These are phyloP conservation scores for Miichthys miiuy DNA, from an alignment of 2,797 vertebrate genomes.

Conservation along the genomic window DNA sequence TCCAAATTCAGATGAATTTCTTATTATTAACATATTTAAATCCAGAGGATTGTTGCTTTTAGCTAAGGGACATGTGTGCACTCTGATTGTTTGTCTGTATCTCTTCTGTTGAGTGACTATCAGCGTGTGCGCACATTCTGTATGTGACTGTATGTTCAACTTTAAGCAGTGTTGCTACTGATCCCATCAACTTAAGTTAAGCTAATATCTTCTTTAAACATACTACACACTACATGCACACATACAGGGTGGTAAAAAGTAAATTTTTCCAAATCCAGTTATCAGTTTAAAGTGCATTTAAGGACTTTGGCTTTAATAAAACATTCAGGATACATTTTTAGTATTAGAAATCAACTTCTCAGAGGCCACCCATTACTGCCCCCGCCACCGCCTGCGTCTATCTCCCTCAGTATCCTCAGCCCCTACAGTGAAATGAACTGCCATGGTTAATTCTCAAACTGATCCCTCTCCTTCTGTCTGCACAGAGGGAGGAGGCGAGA, in stretches of 20 bases:
- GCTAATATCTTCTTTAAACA: background rate
- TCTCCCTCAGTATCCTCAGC: constrained; percentile 64
- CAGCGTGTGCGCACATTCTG: background rate
- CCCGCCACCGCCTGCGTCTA: constrained; percentile 18
- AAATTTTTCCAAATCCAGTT: background rate
- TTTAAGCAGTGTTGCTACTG: background rate
- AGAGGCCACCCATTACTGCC: constrained; percentile 35
- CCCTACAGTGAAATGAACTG: constrained; percentile 82
- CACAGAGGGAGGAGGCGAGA: constrained; percentile 61
- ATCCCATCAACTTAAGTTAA: background rate
- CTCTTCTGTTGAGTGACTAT: background rate
- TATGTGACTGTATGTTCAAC: too few species aligned
- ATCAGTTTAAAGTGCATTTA: constrained; percentile 29
- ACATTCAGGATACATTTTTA: constrained; percentile 46
- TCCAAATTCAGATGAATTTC: background rate
- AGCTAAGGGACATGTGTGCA: background rate
- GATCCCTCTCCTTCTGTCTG: constrained; percentile 83
- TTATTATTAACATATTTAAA: background rate
- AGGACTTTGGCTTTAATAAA: constrained; percentile 9
- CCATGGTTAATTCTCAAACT: constrained; percentile 83
- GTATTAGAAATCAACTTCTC: constrained; percentile 58
- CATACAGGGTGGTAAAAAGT: background rate
- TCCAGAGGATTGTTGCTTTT: background rate
- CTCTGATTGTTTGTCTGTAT: background rate
- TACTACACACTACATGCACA: background rate